Evolutionary conservation across 2,888 invertebrate species (phyloP).

Genomic region (Tetranychus truncatus): DNA sequence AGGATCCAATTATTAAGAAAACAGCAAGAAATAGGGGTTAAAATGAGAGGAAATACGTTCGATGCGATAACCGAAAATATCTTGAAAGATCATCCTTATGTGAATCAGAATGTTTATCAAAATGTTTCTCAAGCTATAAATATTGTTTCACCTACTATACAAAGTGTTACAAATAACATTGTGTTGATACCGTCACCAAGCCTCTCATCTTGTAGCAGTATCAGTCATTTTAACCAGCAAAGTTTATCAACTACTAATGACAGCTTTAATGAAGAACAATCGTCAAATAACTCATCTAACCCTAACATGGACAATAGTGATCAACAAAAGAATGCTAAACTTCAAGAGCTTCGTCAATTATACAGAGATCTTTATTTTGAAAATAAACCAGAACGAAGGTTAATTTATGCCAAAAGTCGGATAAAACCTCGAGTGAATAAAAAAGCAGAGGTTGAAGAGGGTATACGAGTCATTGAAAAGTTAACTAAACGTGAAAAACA

Average conservation of each 20-base stretch:
- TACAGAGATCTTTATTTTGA: constrained; percentile 11
- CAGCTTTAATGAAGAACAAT: not conserved
- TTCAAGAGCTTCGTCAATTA: not conserved
- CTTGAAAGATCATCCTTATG: not conserved
- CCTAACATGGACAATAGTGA: not conserved
- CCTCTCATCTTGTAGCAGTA: not conserved
- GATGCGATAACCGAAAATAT: not conserved
- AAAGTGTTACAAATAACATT: not conserved
- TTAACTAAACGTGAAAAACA: constrained; percentile 14
- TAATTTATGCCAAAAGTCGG: not conserved
- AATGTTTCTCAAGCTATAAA: not conserved
- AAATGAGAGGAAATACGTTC: not conserved
- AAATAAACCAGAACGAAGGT: constrained; percentile 6
- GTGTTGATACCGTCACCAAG: not conserved
- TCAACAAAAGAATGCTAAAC: not conserved
- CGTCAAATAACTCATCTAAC: not conserved
- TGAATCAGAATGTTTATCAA: too few species aligned
- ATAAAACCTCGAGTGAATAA: constrained; percentile 15
- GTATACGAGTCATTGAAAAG: constrained; percentile 9
- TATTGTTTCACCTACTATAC: not conserved
- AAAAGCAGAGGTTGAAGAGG: constrained; percentile 10
- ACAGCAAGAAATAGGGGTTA: not conserved
- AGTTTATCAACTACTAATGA: not conserved
- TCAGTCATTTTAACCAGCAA: not conserved
- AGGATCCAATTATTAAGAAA: not conserved